phyloP scores from a whole-genome alignment of 2,888 invertebrate genomes.

The Ceriagrion tenellum region DNA sequence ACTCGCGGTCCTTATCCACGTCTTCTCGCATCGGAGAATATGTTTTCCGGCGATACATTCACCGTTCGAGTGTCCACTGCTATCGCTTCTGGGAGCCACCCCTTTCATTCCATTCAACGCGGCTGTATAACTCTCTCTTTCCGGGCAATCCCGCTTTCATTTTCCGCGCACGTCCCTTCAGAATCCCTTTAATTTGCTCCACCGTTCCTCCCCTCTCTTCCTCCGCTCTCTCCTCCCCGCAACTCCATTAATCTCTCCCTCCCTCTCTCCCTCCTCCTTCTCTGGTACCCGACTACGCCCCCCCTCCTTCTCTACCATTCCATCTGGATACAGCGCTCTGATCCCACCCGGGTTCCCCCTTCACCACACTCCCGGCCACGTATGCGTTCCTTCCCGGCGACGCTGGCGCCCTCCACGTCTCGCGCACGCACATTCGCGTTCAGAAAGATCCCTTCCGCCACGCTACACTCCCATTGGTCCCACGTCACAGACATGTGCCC shows the following conservation, averaged over 20 bases:
- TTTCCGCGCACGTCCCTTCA: constrained; percentile 9
- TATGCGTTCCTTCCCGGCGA: neutral
- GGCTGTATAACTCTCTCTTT: neutral
- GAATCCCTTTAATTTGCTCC: constrained; percentile 29
- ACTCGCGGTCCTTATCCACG: too few relatives aligned
- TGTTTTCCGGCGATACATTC: neutral
- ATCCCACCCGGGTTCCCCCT: neutral
- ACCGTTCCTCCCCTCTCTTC: neutral
- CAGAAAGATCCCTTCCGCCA: too few relatives aligned
- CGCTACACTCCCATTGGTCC: too few relatives aligned
- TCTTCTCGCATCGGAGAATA: neutral
- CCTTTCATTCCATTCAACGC: neutral
- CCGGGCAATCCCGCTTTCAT: neutral
- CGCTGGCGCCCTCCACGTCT: neutral
- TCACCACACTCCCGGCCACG: neutral
- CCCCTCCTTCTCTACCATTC: neutral
- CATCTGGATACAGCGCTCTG: neutral
- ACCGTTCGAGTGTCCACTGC: neutral
- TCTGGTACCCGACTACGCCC: too few relatives aligned
- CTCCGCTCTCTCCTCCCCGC: neutral
- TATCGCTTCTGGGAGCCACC: neutral
- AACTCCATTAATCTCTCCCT: constrained; percentile 6
- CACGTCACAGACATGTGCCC: too few relatives aligned
- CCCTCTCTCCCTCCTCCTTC: too few relatives aligned
- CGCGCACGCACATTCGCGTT: neutral